Base-by-base conservation (phyloP, 2,797 vertebrate species). In the Telmatherina bonti region DNA sequence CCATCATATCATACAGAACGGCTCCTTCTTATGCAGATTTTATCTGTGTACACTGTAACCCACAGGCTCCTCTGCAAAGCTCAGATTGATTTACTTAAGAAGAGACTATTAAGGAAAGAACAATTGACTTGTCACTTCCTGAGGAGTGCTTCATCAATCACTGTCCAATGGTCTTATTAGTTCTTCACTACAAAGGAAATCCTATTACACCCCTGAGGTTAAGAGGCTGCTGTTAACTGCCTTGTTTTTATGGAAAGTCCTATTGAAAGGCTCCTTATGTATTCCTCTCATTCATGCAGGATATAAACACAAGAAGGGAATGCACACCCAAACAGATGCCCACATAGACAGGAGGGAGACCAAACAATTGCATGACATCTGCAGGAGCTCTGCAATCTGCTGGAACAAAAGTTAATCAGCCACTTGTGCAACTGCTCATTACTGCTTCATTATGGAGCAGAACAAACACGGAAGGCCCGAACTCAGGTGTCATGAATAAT, bases 91-190 rank as follows among this genome's bases (percentile, higher is more conserved):
- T 89, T 85, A 91, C 86, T 91, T 91, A 80, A 88, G 83, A 90
- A 84, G 87, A 92, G 91, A 90, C 90, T 88, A 92, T 92, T 93
- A 92, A 93, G 78, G 89, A 87, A 91, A 93, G 91, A 93, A 92
- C 92, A 94, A 93, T 91, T 90, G 92, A 89, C 55, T 63, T 90
- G 91, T 92, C 92, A 90, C 85, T 91, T 89, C 76, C 86, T 24
- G 70, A 82, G 83, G 86, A 91, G 84, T 26, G 76, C 62, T 63
- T 85, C 89, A 94, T 94, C 91, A 86, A 92, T 94, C 93, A 93
- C 72, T 90, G 92, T 93, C 91, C 76, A 18, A 18, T 51, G 75
- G 74, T 65, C 89, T 91, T 92, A 90, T 94, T 92, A 93, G 89
- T 77, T 72, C 79, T 82, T 79, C 73, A 74, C 84, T 87, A 84